A percentile compares a stretch with the other conserved stretches of the same genome.
These are phyloP conservation scores for Argyrosomus japonicus DNA, from an alignment of 2,113 vertebrate species.

Conservation along the genomic window DNA sequence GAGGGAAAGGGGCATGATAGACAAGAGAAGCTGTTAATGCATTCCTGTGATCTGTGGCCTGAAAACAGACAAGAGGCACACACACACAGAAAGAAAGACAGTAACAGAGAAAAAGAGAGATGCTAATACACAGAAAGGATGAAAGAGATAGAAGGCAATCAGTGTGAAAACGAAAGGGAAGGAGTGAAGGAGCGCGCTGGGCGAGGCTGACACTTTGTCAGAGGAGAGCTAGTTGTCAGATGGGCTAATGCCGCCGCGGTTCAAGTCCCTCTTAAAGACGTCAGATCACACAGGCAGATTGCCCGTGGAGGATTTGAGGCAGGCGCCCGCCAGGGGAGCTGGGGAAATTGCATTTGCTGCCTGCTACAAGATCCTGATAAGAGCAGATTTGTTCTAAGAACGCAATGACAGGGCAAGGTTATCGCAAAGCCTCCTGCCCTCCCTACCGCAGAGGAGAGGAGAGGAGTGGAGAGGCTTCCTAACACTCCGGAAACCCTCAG, in stretches of 20 bases:
- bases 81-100: constrained; percentile 20
- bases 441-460: constrained; percentile 37
- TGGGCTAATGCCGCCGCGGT: constrained; percentile 74
- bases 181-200: constrained; percentile 35
- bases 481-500: constrained; percentile 42
- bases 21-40: constrained; percentile 44
- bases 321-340: constrained; percentile 58
- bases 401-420: constrained; percentile 85
- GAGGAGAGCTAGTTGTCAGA: constrained; percentile 74
- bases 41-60: constrained; percentile 53
- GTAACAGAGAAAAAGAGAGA: constrained; percentile 33
- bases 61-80: constrained; percentile 41
- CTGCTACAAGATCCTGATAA: constrained; percentile 84
- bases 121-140: constrained; percentile 51
- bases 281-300: constrained; percentile 83
- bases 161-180: constrained; percentile 40
- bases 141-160: constrained; percentile 66
- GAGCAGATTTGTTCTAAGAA: constrained; percentile 84
- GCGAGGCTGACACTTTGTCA: constrained; percentile 67
- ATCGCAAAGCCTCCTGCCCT: constrained; percentile 75
- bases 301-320: constrained; percentile 77
- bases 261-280: constrained; percentile 81
- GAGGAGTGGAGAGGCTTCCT: constrained; percentile 31
- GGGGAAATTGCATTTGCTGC: constrained; percentile 82
- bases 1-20: constrained; percentile 5